phyloP scores from a whole-genome alignment of 37 sponge, comb jelly and placozoan species.

The Amphimedon queenslandica region DNA sequence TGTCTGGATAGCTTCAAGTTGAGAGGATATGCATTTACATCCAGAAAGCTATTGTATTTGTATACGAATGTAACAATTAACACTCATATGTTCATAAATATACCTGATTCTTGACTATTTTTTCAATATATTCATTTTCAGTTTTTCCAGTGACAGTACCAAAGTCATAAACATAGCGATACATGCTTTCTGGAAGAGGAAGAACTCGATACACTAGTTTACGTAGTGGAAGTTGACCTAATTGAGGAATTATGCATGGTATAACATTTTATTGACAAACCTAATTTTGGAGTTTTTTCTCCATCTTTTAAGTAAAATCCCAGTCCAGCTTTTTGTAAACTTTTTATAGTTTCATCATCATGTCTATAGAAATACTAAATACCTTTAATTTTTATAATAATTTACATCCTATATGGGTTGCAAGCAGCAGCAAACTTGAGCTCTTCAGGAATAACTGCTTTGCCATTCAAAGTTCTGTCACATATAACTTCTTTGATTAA shows the following conservation, averaged over 20 bases:
- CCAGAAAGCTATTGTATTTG: not conserved
- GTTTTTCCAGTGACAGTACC: constrained; percentile 69
- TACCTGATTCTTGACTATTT: constrained; percentile 82
- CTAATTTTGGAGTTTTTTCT: constrained; percentile 43
- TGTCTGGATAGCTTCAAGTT: not conserved
- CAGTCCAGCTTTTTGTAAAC: constrained; percentile 62
- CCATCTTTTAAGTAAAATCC: constrained; percentile 39
- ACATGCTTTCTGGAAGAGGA: constrained; percentile 88
- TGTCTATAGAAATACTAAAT: constrained; percentile 15
- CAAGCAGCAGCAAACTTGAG: constrained; percentile 82
- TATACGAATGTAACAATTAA: not conserved
- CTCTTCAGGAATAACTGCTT: constrained; percentile 5
- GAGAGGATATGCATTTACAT: not conserved
- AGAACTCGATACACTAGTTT: constrained; percentile 94
- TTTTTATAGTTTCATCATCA: constrained; percentile 54
- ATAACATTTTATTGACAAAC: constrained; percentile 5
- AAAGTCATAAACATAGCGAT: constrained; percentile 95
- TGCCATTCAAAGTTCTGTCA: constrained; percentile 41
- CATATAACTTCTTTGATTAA: constrained; percentile 61
- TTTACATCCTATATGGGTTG: constrained; percentile 65
- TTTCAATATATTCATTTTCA: constrained; percentile 64
- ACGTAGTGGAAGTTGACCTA: constrained; percentile 83
- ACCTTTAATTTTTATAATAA: not conserved
- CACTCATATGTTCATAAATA: too few relatives aligned
- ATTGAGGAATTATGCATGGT: not conserved